Base-by-base conservation (phyloP, 2,888 invertebrate species). In the Hirtodrosophila duncani region DNA sequence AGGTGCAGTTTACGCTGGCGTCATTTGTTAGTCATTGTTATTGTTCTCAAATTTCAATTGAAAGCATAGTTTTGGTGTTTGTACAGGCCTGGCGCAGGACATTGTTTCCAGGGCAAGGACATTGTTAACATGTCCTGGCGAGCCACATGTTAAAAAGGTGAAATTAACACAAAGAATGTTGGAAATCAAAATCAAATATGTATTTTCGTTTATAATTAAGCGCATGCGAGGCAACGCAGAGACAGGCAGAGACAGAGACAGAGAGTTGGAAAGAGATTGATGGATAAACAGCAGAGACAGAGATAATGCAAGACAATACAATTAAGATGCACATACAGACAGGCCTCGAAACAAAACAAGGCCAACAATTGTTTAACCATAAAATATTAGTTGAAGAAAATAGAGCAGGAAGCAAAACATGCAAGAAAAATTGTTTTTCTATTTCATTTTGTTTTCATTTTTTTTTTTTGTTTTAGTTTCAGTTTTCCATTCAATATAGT, bases 201-300 rank as follows among this genome's bases (percentile, higher is more conserved):
- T 20, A 20, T 55, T 29, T 36, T 51, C 51, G 37, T 27, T 27
- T 36, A 44, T 64, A 71, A 71, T 81, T 61, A 67, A 67, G 66
- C 64, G 57, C 72, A 69, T 71, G 71, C 71, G 51, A 71, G 50
- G 43, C 56, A 10, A 63, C 58, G 57, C 55, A 56, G 49, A 70
- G 50, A 51, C 45, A 13, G 42, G 33, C 34, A 36, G 41, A 55
- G 51, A 26, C 23, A 46, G 34, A 21, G 36, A 18, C 17, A 10
- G 9, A 10, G 41, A 45, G 37, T 45, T 37, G 11, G 34, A 45
- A 13, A 44, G 18, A 50, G 24, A 33, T 45, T 31, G 48, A 29
- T 36, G 39, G 27, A 31, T 20, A 41, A 24, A 20, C n/a, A 26
- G 6, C 21, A 42, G 45, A 21, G 41, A 29, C 30, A 20, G 52